Evolutionary conservation across 2,113 vertebrate species (phyloP).

Genomic region (Collichthys lucidus): DNA sequence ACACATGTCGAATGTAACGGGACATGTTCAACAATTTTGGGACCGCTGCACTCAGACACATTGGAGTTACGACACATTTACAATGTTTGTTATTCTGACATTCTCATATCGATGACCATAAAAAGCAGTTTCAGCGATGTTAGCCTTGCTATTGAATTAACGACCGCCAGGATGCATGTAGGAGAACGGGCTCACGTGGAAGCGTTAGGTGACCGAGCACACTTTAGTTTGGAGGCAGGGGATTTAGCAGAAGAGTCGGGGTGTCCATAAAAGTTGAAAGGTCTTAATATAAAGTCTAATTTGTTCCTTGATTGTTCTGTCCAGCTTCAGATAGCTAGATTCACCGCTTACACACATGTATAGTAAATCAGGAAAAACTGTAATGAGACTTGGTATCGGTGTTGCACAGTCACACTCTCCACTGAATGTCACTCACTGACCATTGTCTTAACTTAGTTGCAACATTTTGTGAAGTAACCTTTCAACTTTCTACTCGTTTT

Average conservation of each 20-base stretch:
- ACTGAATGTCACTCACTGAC: conserved; percentile 72
- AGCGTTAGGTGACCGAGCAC: not conserved
- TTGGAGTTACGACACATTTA: conserved; percentile 16
- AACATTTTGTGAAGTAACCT: conserved; percentile 49
- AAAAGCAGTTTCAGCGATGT: conserved; percentile 2
- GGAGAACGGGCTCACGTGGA: conserved; percentile 12
- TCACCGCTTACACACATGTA: conserved; percentile 29
- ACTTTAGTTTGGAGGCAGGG: conserved; percentile 34
- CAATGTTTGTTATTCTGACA: conserved; percentile 1
- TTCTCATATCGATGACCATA: not conserved
- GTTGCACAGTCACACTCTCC: conserved; percentile 53
- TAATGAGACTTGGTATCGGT: conserved; percentile 49
- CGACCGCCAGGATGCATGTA: conserved; percentile 21
- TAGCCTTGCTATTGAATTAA: conserved; percentile 7
- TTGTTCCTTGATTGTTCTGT: conserved; percentile 52
- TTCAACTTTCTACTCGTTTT: conserved; percentile 69
- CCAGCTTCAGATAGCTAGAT: conserved; percentile 27
- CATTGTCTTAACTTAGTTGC: conserved; percentile 47
- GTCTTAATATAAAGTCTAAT: conserved; percentile 59
- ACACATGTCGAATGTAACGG: conserved; percentile 20
- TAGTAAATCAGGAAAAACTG: conserved; percentile 48
- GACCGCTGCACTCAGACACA: conserved; percentile 17
- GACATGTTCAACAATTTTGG: conserved; percentile 11
- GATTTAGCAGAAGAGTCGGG: conserved; percentile 10
- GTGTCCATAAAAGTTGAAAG: conserved; percentile 55